Evolutionary conservation across 2,113 vertebrate genomes (phyloP), one percentile per base, ranked within the genome.

Genomic region (Hippoglossus stenolepis): DNA sequence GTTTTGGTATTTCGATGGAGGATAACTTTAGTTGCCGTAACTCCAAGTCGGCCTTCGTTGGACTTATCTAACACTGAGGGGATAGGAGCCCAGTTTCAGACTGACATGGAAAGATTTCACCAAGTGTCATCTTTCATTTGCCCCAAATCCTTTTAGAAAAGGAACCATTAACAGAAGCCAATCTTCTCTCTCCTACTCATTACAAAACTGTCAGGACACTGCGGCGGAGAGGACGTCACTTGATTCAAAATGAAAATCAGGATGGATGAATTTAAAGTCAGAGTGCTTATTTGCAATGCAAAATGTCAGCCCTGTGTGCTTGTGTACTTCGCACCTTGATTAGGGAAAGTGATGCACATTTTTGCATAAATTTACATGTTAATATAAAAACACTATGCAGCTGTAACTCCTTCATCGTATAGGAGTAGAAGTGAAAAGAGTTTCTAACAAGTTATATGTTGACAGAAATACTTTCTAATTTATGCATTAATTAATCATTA

Each of bases 311-410:
- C 73, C 20, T 59, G 38, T 40, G 38, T 72, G 28, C 71, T 66
- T 20, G 53, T 43, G 40, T 43, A 12, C 40, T 43, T 17, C 49
- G 47, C 3, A 6, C 53, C 58, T 64, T 77, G 61, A 87, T 85
- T 73, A 78, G 66, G 64, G 59, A 56, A 35, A 54, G 21, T n/a
- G 18, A 73, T 72, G 62, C 26, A 66, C 0, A 56, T 60, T 70
- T 82, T 63, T 80, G 59, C 20, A 83, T 78, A 67, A 35, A 72
- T 84, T 77, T 65, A 56, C 73, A 85, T 71, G 53, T 62, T 70
- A 7, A 20, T 63, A 28, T 6, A 6, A 49, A 49, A 18, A 18
- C 17, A 49, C 45, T 6, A 5, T 15, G 0, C 40, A 9, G 57
- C 70, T 70, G 51, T 57, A 43, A 63, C 21, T 54, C n/a, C 21